Percentiles rank a stretch among this genome's conserved stretches.
phyloP scores from a whole-genome alignment of 1,140 invertebrate species.

The Leptopilina boulardi region DNA sequence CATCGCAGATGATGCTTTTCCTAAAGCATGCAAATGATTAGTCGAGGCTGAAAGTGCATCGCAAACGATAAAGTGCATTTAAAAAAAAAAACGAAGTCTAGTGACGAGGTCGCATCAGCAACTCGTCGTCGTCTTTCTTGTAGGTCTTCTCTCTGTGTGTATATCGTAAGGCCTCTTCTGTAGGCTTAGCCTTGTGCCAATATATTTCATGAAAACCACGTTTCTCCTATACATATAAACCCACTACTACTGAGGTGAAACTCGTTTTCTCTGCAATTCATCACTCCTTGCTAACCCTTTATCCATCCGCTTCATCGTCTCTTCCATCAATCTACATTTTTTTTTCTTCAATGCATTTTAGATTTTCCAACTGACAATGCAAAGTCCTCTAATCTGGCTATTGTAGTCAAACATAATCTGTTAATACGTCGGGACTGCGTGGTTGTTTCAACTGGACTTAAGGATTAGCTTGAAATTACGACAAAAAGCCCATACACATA shows the following conservation, averaged over 20 bases:
- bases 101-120: constrained; percentile 14
- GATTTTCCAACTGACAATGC: constrained; percentile 1
- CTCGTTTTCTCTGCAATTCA: background rate
- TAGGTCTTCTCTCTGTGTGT: constrained; percentile 64
- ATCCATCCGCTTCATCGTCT: background rate
- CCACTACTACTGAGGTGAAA: constrained; percentile 33
- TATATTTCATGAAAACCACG: constrained; percentile 58
- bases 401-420: constrained; percentile 46
- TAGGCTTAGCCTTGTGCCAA: constrained; percentile 57
- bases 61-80: constrained; percentile 24
- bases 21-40: background rate
- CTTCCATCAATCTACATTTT: constrained; percentile 26
- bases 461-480: constrained; percentile 49
- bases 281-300: background rate
- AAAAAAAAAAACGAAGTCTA: background rate
- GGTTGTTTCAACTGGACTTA: constrained; percentile 38
- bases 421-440: constrained; percentile 41
- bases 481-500: constrained; percentile 29
- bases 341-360: constrained; percentile 25
- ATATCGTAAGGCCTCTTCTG: constrained; percentile 65
- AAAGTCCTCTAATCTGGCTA: constrained; percentile 49
- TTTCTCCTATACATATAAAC: too few species aligned
- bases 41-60: constrained; percentile 20
- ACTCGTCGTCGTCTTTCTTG: constrained; percentile 47
- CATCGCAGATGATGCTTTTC: background rate